Evolutionary conservation across 1,140 invertebrate species (phyloP).

Genomic region (Aricia agestis): DNA sequence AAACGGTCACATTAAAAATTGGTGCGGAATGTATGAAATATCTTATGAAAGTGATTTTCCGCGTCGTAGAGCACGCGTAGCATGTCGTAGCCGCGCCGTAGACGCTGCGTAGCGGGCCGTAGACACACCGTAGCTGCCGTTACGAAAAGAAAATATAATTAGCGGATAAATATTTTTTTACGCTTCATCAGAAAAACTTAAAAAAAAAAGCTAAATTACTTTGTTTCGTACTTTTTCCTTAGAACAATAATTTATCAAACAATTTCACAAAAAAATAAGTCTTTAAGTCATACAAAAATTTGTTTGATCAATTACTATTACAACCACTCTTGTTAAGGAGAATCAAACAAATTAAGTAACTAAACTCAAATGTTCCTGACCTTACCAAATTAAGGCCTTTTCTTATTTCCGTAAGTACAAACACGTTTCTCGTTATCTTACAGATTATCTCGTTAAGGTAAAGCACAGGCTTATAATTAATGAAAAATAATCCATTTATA

Average conservation of each 20-base stretch:
- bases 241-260: no score
- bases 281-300: no score
- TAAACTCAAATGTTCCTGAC: not conserved
- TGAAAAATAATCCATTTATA: not conserved
- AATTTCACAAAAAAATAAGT: no score
- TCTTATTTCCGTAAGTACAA: conserved; percentile 1
- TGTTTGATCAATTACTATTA: not conserved
- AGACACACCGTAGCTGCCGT: no score
- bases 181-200: no score
- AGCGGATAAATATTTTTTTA: no score
- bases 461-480: not conserved
- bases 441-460: not conserved
- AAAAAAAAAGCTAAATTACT: no score
- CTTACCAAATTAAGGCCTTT: not conserved
- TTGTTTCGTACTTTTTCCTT: no score
- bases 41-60: not conserved
- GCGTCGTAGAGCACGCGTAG: not conserved
- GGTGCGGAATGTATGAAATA: not conserved
- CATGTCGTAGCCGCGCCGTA: no score
- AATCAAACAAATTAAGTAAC: not conserved
- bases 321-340: not conserved
- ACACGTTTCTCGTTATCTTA: not conserved
- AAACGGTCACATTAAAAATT: not conserved
- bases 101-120: no score
- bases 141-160: no score